A percentile compares a stretch with the other conserved stretches of the same genome.
These are phyloP conservation scores for Homalodisca vitripennis DNA, from an alignment of 1,140 invertebrate genomes.

Conservation along the genomic window DNA sequence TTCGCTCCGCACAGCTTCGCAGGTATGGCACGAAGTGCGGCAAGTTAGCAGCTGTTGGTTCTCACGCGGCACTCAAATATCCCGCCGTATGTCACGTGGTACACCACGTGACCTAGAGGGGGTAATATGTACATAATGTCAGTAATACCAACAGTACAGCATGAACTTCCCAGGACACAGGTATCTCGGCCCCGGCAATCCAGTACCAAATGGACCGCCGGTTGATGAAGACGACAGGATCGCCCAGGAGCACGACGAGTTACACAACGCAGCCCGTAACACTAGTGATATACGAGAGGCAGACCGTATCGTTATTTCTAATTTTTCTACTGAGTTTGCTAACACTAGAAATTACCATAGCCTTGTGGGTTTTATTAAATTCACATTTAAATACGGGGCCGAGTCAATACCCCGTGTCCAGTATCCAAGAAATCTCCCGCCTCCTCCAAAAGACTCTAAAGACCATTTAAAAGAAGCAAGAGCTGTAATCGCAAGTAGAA, in stretches of 20 bases:
- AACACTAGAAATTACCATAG: neutral
- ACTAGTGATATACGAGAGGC: slow-evolving; percentile 9
- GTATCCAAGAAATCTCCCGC: neutral
- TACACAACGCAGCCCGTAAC: neutral
- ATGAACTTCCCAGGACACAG: slow-evolving; percentile 23
- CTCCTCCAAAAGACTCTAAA: neutral
- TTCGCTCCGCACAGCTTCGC: too few relatives aligned
- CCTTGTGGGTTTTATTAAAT: neutral
- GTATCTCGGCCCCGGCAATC: slow-evolving; percentile 20
- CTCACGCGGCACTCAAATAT: too few relatives aligned
- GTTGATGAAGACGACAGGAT: slow-evolving; percentile 17
- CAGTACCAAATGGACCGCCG: neutral
- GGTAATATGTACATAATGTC: too few relatives aligned
- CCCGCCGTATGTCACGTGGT: too few relatives aligned
- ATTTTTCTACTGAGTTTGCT: neutral
- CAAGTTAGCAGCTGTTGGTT: too few relatives aligned
- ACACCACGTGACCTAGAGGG: too few relatives aligned
- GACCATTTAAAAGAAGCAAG: neutral
- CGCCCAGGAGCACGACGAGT: slow-evolving; percentile 10
- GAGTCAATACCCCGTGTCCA: neutral
- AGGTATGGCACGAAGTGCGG: too few relatives aligned
- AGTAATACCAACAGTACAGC: too few relatives aligned
- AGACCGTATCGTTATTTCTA: slow-evolving; percentile 11
- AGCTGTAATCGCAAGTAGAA: neutral
- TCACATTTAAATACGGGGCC: neutral